Conservation (phyloP, 2,113 vertebrate species). For the Nerophis lumbriciformis region DNA sequence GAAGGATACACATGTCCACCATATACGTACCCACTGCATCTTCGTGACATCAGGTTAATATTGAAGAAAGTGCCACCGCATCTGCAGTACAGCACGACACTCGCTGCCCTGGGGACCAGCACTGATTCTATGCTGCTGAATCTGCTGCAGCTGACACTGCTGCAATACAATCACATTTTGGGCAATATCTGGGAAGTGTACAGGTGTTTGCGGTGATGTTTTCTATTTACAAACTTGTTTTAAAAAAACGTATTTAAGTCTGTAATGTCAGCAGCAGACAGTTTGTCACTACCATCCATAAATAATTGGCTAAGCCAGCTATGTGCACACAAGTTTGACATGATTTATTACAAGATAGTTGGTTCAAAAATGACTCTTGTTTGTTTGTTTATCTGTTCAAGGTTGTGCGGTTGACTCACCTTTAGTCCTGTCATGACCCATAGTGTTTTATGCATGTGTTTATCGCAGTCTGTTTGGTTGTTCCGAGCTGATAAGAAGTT, state of each 20-base stretch:
- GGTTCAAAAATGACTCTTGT: conserved; percentile 14
- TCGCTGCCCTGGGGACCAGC: not conserved
- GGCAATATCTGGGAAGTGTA: not conserved
- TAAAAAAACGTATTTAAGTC: not conserved
- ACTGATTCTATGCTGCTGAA: not conserved
- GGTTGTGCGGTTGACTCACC: conserved; percentile 8
- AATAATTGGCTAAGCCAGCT: not conserved
- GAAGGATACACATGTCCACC: not conserved
- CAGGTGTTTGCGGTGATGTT: not conserved
- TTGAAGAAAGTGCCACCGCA: not conserved
- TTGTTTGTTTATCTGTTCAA: conserved; percentile 20
- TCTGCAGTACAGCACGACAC: conserved; percentile 4
- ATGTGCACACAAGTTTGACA: not conserved
- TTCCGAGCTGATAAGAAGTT: conserved; percentile 1
- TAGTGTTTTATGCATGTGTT: conserved; percentile 17
- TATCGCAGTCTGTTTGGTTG: conserved; percentile 10
- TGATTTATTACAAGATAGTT: not conserved
- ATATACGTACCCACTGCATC: not conserved
- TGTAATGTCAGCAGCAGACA: not conserved
- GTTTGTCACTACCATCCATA: not conserved
- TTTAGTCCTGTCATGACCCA: conserved; percentile 5
- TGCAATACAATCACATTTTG: conserved; percentile 1
- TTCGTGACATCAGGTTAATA: not conserved
- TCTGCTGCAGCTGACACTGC: not conserved
- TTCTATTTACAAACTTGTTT: not conserved